Base-by-base conservation (phyloP, 2,888 invertebrate genomes). In the Caenorhabditis drosophilae region DNA sequence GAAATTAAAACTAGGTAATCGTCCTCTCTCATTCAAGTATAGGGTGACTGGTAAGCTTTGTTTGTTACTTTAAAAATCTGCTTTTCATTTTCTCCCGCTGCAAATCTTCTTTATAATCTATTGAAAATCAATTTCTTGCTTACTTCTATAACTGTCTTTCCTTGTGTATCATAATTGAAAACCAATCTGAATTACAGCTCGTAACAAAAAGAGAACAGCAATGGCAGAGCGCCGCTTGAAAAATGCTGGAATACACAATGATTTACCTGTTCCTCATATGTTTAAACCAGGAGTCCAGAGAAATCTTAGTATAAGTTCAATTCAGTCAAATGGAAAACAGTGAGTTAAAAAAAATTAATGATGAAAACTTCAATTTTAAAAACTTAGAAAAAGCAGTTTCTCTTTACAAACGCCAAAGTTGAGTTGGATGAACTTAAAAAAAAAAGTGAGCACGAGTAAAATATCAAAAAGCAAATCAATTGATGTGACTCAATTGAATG, bases 171-270 rank as follows among this genome's bases (percentile, higher is more conserved):
- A 31, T 9, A 40, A 40, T 9, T 6, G 20, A 40, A 40, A 9
- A 6, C 15, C 40, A 16, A 9, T 40, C 16, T 11, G 4, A 44
- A 44, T 18, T 44, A 70, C 55, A 79, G 79, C 76, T 2, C 62
- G 76, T 20, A 77, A 73, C 55, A 79, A 79, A 57, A 76, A 77
- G 45, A 54, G 72, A 34, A 60, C 67, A 2, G 77, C 77, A 2
- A 70, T 69, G 75, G 78, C 77, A 9, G 79, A 79, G 47, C 49
- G 78, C 7, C 64, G 78, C 15, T 40, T 78, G 51, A 76, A 75
- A 62, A 77, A 76, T 42, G 70, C 73, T 4, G 62, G 70, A 9
- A 42, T 69, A 11, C 70, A 70, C 25, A n/a, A n/a, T n/a, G 71
- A 76, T 34, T 61, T 76, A 15, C 76, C 76, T 6, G 67, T 75